These are phyloP conservation scores for Picus viridis DNA, from an alignment of 2,797 vertebrate species.

Conservation along the genomic window DNA sequence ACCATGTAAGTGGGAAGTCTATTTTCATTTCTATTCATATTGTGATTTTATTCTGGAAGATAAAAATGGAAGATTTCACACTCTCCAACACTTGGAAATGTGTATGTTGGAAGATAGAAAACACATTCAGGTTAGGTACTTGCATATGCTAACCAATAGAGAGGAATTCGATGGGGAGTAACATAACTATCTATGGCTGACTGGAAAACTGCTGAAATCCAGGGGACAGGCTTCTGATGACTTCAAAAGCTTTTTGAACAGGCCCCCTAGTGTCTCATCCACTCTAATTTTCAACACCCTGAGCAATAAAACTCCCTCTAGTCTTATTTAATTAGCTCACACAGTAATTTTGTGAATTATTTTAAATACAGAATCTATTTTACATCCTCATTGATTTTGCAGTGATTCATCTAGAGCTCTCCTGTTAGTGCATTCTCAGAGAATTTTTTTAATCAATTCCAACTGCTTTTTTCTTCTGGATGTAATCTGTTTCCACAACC, in stretches of 20 bases:
- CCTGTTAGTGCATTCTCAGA: background rate
- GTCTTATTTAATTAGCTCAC: conserved; percentile 56
- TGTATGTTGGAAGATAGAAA: background rate
- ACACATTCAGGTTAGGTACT: background rate
- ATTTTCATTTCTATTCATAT: background rate
- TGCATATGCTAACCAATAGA: background rate
- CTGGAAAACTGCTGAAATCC: conserved; percentile 35
- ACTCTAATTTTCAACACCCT: conserved; percentile 38
- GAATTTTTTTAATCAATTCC: background rate
- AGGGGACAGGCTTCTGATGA: conserved; percentile 21
- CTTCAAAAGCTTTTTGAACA: conserved; percentile 66
- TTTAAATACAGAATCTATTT: conserved; percentile 52
- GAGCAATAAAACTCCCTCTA: conserved; percentile 47
- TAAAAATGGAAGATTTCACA: background rate
- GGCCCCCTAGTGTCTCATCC: conserved; percentile 33
- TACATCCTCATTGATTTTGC: conserved; percentile 21
- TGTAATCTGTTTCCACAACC: conserved; percentile 6
- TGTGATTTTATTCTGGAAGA: background rate
- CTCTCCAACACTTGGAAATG: background rate
- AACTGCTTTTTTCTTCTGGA: background rate
- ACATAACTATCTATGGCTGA: background rate
- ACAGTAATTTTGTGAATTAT: conserved; percentile 56
- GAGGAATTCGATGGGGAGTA: background rate
- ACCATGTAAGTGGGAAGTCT: background rate
- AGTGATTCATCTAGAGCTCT: background rate